Evolutionary conservation across 2,113 vertebrate species (phyloP).

Genomic region (Oryzias curvinotus): DNA sequence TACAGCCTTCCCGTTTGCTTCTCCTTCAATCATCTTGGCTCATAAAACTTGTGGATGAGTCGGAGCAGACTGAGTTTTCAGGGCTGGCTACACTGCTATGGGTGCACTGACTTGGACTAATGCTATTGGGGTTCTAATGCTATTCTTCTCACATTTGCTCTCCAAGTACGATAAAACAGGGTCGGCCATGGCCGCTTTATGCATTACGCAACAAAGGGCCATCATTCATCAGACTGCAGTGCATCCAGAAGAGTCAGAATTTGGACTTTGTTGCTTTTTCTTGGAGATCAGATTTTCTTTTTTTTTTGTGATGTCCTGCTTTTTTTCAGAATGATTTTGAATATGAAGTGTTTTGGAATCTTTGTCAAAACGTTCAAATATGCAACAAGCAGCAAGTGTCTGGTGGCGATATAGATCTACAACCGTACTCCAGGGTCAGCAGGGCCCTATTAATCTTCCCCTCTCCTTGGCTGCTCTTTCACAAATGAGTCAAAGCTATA

Average conservation of each 20-base stretch:
- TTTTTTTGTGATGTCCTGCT: not conserved
- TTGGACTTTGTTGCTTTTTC: slow-evolving; percentile 8
- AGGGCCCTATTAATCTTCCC: slow-evolving; percentile 71
- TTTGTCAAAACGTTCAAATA: not conserved
- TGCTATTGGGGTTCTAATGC: slow-evolving; percentile 78
- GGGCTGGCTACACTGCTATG: slow-evolving; percentile 75
- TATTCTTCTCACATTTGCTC: slow-evolving; percentile 72
- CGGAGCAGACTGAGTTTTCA: slow-evolving; percentile 67
- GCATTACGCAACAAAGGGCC: slow-evolving; percentile 61
- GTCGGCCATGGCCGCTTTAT: slow-evolving; percentile 59
- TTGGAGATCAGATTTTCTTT: no score
- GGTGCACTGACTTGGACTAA: slow-evolving; percentile 77
- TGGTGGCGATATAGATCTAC: slow-evolving; percentile 58
- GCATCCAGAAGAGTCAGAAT: slow-evolving; percentile 30
- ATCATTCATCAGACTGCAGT: slow-evolving; percentile 66
- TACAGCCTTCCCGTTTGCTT: slow-evolving; percentile 28
- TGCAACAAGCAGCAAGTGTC: slow-evolving; percentile 11
- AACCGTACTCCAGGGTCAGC: slow-evolving; percentile 57
- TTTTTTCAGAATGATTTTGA: not conserved
- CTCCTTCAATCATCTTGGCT: slow-evolving; percentile 71
- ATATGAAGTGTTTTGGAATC: not conserved
- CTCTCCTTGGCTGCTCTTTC: slow-evolving; percentile 59
- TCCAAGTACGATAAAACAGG: slow-evolving; percentile 63
- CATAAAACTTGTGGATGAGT: slow-evolving; percentile 72
- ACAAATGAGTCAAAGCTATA: slow-evolving; percentile 50